A percentile compares a stretch with the other conserved stretches of the same genome.
Conservation (phyloP, 2,113 vertebrate species). For the Oxyura jamaicensis region DNA sequence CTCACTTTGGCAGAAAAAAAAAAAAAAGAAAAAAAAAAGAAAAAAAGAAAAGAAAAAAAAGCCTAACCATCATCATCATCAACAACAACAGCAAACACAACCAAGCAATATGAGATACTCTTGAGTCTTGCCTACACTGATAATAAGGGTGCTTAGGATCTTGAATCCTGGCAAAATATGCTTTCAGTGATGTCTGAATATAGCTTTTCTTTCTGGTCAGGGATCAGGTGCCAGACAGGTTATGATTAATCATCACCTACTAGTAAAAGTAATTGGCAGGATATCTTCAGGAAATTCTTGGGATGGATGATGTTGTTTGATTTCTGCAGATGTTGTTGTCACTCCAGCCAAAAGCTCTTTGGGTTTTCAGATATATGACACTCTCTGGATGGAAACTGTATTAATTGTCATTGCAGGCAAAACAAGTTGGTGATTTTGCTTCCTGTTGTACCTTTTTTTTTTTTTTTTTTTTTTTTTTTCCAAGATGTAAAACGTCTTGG, state of each 20-base stretch:
- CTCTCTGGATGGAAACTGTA: conserved; percentile 18
- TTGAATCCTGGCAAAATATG: not conserved
- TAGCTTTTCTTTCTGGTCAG: conserved; percentile 44
- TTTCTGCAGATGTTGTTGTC: conserved; percentile 67
- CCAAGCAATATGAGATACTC: not conserved
- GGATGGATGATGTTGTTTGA: conserved; percentile 42
- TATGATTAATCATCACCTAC: conserved; percentile 67
- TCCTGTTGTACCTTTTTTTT: conserved; percentile 40
- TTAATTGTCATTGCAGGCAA: conserved; percentile 36
- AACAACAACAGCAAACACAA: not conserved
- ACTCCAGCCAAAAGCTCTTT: conserved; percentile 63
- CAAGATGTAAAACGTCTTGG: conserved; percentile 8
- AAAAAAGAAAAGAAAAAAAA: not conserved
- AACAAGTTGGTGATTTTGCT: not conserved
- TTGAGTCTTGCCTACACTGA: not conserved
- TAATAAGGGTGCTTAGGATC: not conserved
- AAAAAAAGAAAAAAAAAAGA: not conserved
- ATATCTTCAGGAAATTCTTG: conserved; percentile 71
- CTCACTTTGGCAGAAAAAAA: not conserved
- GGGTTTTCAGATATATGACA: conserved; percentile 22
- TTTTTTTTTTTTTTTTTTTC: conserved; percentile 51
- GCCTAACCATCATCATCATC: not conserved
- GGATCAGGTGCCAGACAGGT: conserved; percentile 52
- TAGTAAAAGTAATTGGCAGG: conserved; percentile 69
- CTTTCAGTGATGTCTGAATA: not conserved